Evolutionary conservation across 2,888 invertebrate genomes (phyloP).

Genomic region (Cerceris rybyensis): DNA sequence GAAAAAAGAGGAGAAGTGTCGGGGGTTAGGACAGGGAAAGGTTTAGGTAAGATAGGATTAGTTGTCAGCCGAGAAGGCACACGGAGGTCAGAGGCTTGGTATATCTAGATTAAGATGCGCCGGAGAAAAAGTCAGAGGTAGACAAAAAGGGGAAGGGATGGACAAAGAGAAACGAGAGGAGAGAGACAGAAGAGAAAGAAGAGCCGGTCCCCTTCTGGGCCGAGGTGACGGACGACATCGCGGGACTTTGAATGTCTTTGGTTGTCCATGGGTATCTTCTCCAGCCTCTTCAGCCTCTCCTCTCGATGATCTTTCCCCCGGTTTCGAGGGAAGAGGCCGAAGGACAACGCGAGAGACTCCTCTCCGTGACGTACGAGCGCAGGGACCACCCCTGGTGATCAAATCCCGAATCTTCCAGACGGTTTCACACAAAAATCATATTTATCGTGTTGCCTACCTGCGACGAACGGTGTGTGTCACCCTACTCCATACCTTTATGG

Average conservation of each 20-base stretch:
- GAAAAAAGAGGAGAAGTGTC: conserved; percentile 9
- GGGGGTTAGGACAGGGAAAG: conserved; percentile 40
- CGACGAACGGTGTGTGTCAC: conserved; percentile 53
- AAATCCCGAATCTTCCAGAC: conserved; percentile 73
- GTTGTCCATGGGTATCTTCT: conserved; percentile 55
- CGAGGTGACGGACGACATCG: conserved; percentile 70
- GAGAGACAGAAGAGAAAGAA: conserved; percentile 44
- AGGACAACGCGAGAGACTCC: conserved; percentile 49
- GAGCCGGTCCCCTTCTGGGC: conserved; percentile 60
- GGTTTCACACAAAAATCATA: conserved; percentile 79
- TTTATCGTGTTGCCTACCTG: conserved; percentile 76
- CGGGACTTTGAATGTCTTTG: conserved; percentile 64
- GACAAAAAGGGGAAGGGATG: conserved; percentile 43
- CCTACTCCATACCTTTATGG: conserved; percentile 52
- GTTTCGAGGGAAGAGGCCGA: conserved; percentile 65
- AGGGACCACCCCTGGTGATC: conserved; percentile 79
- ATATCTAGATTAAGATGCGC: conserved; percentile 77
- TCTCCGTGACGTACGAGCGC: conserved; percentile 76
- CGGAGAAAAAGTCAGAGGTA: conserved; percentile 39
- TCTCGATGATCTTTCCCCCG: conserved; percentile 29
- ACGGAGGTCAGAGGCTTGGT: conserved; percentile 59
- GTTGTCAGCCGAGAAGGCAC: conserved; percentile 58
- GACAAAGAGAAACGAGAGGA: conserved; percentile 47
- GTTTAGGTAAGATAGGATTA: conserved; percentile 67
- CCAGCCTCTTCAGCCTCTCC: conserved; percentile 7